Base-by-base conservation (phyloP, 2,113 vertebrate genomes). In the Menura novaehollandiae region DNA sequence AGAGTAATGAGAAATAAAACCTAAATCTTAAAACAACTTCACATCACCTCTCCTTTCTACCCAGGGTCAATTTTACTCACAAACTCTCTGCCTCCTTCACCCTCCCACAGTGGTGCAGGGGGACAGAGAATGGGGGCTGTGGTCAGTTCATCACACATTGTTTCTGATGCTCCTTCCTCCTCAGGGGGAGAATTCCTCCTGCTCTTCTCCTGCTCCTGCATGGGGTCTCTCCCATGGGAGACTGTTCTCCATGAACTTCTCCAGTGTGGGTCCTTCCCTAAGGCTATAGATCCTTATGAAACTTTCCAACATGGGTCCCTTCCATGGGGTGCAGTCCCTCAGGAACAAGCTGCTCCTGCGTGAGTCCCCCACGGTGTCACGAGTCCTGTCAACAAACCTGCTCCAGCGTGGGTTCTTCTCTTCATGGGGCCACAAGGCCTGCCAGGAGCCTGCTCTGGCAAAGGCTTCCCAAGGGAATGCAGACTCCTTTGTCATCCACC, bases 221-320 rank as follows among this genome's bases (percentile, higher is more conserved):
- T 11, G 7, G 24, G 17, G 20, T 30, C 7, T 43, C 20, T 58
- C 37, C 35, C 60, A 67, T 17, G 26, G 35, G 20, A 41, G 21
- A 58, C 35, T 58, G 43, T 41, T 8, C 21, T 76, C 62, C 52
- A 44, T 10, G 3, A 37, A 37, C 11, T 49, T 62, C 30, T 76
- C 7, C n/a, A 58, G 0, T 2, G 7, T 23, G 21, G 10, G 14
- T 35, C 30, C n/a, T 76, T 60, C 17, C 41, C 21, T 19, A 17
- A 83, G 21, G 28, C 18, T 75, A n/a, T 6, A 19, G 79, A 16
- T 83, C 35, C 35, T 64, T 9, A 64, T 19, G 24, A 46, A 49
- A 15, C 49, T 30, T 15, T 62, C 30, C 41, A 49, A 5, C 0
- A 1, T 7, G 18, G 9, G 6, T 13, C 17, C 2, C 0, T 62